Conservation (phyloP, 1,140 invertebrate species). For the Carcinoscorpius rotundicauda region DNA sequence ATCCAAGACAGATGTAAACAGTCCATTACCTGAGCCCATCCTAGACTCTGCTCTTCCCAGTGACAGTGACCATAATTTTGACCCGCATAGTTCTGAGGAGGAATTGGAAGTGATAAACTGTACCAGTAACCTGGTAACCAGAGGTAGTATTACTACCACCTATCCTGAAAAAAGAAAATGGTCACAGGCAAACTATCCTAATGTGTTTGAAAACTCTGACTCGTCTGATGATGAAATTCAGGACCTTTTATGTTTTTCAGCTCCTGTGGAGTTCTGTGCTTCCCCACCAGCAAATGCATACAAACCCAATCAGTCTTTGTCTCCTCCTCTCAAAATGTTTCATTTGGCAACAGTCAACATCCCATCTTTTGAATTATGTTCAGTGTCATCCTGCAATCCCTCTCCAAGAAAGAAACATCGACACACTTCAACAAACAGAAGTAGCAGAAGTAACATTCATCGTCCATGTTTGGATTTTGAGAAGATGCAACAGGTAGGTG, state of each 20-base stretch:
- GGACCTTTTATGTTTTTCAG: constrained; percentile 43
- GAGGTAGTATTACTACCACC: not conserved
- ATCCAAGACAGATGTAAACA: not conserved
- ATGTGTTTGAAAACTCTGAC: too few species aligned
- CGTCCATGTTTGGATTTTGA: constrained; percentile 87
- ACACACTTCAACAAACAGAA: constrained; percentile 25
- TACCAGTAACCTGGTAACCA: not conserved
- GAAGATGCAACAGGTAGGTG: constrained; percentile 79
- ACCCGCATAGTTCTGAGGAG: constrained; percentile 76
- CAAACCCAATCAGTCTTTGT: constrained; percentile 43
- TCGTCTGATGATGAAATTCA: constrained; percentile 38
- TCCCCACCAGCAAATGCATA: constrained; percentile 75
- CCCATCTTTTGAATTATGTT: constrained; percentile 28
- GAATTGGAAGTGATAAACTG: constrained; percentile 71
- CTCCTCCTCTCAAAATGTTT: constrained; percentile 43
- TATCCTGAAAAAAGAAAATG: constrained; percentile 55
- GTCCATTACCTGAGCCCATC: constrained; percentile 1
- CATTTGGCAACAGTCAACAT: constrained; percentile 35
- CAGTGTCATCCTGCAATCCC: constrained; percentile 15
- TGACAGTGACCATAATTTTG: constrained; percentile 45
- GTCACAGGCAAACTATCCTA: constrained; percentile 10
- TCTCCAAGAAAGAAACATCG: constrained; percentile 32
- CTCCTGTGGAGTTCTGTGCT: constrained; percentile 74
- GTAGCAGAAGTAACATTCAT: constrained; percentile 43
- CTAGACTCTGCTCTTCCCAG: constrained; percentile 35